Base-by-base conservation (phyloP, 2,113 vertebrate genomes). In the Brevimyrus niger region DNA sequence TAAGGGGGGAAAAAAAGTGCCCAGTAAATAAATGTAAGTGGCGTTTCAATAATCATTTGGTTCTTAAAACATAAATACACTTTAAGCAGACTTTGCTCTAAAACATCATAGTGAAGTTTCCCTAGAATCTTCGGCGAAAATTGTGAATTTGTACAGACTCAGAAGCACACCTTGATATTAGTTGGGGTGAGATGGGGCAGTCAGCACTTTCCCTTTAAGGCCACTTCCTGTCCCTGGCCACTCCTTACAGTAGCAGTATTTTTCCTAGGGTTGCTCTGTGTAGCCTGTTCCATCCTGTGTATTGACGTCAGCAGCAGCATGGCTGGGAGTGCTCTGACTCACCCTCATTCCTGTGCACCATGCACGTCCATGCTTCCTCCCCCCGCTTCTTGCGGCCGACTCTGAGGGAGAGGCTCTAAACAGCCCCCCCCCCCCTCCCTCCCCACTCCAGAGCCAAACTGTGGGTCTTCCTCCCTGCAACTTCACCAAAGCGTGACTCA, bases 241-340 rank as follows among this genome's bases (percentile, higher is more conserved):
- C 47, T 91, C 92, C 92, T 90, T 93, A 51, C 50, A 51, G 50
- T 15, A 91, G 92, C 92, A 94, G 93, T 94, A 94, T 92, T 94
- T 95, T 94, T 94, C 92, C 92, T 90, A 87, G 21, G 48, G 90
- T 42, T 11, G 38, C 58, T 23, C 47, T 42, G 90, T 47, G 73
- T 90, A 84, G 89, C 94, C 8, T 94, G 95, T 95, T 92, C 91
- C 48, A 19, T 92, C 94, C 91, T 93, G 95, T 84, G 90, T 82
- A 44, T 92, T 94, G 93, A 95, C 95, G 95, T 96, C 96, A 96
- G 88, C 91, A 27, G 89, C 42, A 42, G 76, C 53, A 89, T 91
- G 90, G 92, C 88, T 90, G 90, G 94, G 94, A 95, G 95, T 93
- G 93, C 93, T 93, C 91, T 96, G 94, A 96, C 92, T 96, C 96